phyloP scores from a whole-genome alignment of 2,113 vertebrate species.

The Pterocles gutturalis region DNA sequence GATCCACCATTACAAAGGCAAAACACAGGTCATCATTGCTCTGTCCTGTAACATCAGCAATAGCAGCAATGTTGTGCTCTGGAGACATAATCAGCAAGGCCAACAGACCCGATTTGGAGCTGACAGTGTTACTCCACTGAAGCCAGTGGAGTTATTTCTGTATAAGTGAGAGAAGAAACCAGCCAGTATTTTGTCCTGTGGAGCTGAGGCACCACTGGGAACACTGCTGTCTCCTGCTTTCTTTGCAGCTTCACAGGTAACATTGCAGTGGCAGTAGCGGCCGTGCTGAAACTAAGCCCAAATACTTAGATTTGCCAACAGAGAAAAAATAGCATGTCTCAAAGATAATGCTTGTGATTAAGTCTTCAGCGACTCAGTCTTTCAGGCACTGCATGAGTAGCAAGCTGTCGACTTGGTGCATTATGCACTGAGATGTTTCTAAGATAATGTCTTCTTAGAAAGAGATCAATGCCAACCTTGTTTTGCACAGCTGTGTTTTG shows the following conservation, averaged over 20 bases:
- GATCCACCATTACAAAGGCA: background rate
- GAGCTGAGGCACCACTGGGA: background rate
- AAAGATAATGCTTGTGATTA: background rate
- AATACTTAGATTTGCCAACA: background rate
- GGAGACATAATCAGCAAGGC: background rate
- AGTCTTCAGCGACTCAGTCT: background rate
- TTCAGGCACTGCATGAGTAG: background rate
- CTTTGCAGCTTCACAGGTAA: background rate
- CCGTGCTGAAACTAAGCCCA: background rate
- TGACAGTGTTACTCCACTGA: background rate
- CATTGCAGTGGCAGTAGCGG: background rate
- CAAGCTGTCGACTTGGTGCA: background rate
- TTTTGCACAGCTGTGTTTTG: background rate
- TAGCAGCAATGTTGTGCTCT: background rate
- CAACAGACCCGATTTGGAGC: background rate
- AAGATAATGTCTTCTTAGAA: constrained; percentile 38
- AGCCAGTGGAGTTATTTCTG: background rate
- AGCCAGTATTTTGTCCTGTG: background rate
- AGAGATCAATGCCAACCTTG: background rate
- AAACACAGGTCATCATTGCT: background rate
- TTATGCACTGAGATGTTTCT: background rate
- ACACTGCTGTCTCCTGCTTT: background rate
- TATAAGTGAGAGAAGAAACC: background rate
- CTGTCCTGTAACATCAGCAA: background rate
- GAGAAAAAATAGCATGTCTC: background rate